Conservation (phyloP, 2,113 vertebrate genomes). For the Tupaia chinensis region DNA sequence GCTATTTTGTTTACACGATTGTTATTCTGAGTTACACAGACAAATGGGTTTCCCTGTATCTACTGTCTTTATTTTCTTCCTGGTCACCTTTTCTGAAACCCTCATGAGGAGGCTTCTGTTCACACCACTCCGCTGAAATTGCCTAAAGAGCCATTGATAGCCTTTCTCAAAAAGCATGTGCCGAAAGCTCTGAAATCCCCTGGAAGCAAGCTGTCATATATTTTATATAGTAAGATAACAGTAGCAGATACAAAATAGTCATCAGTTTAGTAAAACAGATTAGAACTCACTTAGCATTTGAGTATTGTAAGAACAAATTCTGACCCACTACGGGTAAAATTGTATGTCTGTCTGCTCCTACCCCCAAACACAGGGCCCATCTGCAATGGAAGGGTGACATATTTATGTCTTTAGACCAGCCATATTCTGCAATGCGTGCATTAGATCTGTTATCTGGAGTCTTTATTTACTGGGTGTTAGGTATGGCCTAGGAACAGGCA, state of each 20-base stretch:
- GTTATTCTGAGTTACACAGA: not conserved
- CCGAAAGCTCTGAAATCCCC: not conserved
- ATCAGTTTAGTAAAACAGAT: constrained; percentile 10
- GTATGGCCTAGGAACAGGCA: constrained; percentile 3
- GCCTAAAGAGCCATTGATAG: not conserved
- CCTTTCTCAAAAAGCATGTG: not conserved
- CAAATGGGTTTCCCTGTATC: not conserved
- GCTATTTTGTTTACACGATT: not conserved
- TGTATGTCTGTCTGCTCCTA: not conserved
- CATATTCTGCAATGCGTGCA: not conserved
- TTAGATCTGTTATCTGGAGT: not conserved
- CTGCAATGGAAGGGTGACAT: not conserved
- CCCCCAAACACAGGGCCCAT: not conserved
- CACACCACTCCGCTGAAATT: not conserved
- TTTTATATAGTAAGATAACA: not conserved
- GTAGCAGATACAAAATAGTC: not conserved
- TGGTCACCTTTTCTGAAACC: not conserved
- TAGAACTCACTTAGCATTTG: not conserved
- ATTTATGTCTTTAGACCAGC: not conserved
- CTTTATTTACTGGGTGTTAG: not conserved
- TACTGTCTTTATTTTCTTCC: not conserved
- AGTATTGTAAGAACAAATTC: not conserved
- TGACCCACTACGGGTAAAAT: not conserved
- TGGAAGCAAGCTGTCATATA: constrained; percentile 14
- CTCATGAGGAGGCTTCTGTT: not conserved